phyloP scores from a whole-genome alignment of 2,888 invertebrate genomes.

The Melieria picta region DNA sequence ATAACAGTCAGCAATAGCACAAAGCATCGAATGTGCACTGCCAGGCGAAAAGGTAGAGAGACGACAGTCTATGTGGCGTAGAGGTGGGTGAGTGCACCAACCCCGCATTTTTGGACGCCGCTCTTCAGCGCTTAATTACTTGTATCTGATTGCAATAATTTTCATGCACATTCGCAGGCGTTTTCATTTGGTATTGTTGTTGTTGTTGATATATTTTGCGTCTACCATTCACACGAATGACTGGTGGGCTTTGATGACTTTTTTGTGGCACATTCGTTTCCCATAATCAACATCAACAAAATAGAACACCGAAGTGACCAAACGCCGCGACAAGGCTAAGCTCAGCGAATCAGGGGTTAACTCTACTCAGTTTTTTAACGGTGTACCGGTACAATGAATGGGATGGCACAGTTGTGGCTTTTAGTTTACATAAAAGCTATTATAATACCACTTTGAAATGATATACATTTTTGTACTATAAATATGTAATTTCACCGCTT shows the following conservation, averaged over 20 bases:
- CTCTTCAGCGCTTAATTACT: slow-evolving; percentile 58
- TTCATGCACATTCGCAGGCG: slow-evolving; percentile 33
- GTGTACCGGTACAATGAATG: too few relatives aligned
- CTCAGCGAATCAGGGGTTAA: slow-evolving; percentile 27
- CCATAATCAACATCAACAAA: slow-evolving; percentile 55
- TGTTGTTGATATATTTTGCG: slow-evolving; percentile 15
- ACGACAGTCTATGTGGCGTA: too few relatives aligned
- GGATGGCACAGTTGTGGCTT: too few relatives aligned
- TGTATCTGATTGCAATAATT: slow-evolving; percentile 51
- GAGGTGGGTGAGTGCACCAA: too few relatives aligned
- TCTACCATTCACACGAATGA: neutral
- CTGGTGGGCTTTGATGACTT: slow-evolving; percentile 1
- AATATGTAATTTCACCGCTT: too few relatives aligned
- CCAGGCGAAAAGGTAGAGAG: too few relatives aligned
- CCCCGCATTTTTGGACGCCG: too few relatives aligned
- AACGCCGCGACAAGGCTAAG: slow-evolving; percentile 8
- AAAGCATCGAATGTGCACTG: too few relatives aligned
- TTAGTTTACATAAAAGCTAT: too few relatives aligned
- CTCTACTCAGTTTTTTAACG: slow-evolving; percentile 1
- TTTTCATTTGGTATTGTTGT: slow-evolving; percentile 37
- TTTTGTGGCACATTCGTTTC: slow-evolving; percentile 45
- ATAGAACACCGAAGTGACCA: slow-evolving; percentile 12
- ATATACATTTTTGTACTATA: too few relatives aligned
- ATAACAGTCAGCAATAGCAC: too few relatives aligned
- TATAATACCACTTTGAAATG: too few relatives aligned